A percentile compares a stretch with the other conserved stretches of the same genome.
phyloP scores from a whole-genome alignment of 2,113 vertebrate genomes.

The Neolamprologus fasciatus region DNA sequence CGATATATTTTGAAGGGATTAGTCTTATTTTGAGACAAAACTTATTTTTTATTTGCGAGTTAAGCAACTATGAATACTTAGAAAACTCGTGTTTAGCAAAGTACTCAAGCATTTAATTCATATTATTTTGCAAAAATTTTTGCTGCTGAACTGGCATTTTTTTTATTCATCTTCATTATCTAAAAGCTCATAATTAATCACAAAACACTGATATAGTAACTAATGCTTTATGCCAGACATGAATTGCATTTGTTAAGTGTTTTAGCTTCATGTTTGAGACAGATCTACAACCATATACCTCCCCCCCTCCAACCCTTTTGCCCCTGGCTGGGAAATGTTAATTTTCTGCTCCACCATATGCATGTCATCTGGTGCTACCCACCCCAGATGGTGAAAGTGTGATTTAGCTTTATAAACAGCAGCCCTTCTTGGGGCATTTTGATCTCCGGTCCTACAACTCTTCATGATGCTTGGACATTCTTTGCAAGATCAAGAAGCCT shows the following conservation, averaged over 20 bases:
- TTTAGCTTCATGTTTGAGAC: constrained; percentile 24
- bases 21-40: neutral
- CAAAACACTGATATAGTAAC: neutral
- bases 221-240: neutral
- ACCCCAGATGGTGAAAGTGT: constrained; percentile 35
- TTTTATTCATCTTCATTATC: neutral
- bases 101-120: neutral
- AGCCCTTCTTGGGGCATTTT: neutral
- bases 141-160: neutral
- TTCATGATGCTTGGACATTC: constrained; percentile 2
- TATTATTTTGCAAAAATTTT: neutral
- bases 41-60: neutral
- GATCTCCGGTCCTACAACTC: neutral
- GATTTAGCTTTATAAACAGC: constrained; percentile 6
- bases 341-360: constrained; percentile 51
- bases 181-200: neutral
- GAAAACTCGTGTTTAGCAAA: neutral
- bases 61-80: neutral
- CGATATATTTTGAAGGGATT: neutral
- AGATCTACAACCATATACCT: constrained; percentile 37
- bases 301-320: neutral
- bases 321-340: constrained; percentile 49
- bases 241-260: neutral
- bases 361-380: constrained; percentile 52
- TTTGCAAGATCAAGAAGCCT: constrained; percentile 24